Percentiles rank a stretch among this genome's conserved stretches.
Conservation (phyloP, 2,797 vertebrate species). For the Selene dorsalis region DNA sequence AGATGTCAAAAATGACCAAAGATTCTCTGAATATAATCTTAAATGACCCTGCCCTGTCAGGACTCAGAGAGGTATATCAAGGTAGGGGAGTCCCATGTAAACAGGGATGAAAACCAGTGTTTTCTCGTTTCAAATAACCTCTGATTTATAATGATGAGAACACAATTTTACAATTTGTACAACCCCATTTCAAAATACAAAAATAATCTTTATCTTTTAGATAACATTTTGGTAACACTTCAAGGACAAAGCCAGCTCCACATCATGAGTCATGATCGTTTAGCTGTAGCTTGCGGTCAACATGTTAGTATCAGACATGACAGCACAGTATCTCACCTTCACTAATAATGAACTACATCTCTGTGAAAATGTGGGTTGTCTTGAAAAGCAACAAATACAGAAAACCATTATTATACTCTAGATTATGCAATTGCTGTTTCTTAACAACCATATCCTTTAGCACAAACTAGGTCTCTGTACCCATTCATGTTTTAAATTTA, state of each 20-base stretch:
- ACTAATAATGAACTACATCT: constrained; percentile 76
- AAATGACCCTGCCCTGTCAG: constrained; percentile 43
- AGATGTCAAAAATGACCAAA: constrained; percentile 32
- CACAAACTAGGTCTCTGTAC: constrained; percentile 60
- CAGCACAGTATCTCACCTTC: constrained; percentile 78
- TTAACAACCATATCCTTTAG: constrained; percentile 74
- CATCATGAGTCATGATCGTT: constrained; percentile 70
- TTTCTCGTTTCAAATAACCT: constrained; percentile 78
- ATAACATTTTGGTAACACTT: constrained; percentile 89
- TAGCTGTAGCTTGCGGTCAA: constrained; percentile 76
- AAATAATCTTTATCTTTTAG: constrained; percentile 87
- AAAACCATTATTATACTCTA: constrained; percentile 69
- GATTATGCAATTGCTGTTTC: constrained; percentile 67
- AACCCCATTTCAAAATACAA: constrained; percentile 88
- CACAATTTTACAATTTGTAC: constrained; percentile 85
- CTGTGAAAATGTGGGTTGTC: constrained; percentile 78
- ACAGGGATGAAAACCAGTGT: constrained; percentile 78
- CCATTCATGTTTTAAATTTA: constrained; percentile 47
- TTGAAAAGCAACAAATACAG: constrained; percentile 77
- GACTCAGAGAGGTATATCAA: constrained; percentile 60
- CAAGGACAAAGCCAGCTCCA: constrained; percentile 80
- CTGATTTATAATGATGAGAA: constrained; percentile 79
- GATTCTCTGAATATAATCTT: constrained; percentile 25
- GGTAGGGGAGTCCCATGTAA: constrained; percentile 74
- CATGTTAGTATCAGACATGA: constrained; percentile 81